Evolutionary conservation across 2,113 vertebrate species (phyloP).

Genomic region (Talpa occidentalis): DNA sequence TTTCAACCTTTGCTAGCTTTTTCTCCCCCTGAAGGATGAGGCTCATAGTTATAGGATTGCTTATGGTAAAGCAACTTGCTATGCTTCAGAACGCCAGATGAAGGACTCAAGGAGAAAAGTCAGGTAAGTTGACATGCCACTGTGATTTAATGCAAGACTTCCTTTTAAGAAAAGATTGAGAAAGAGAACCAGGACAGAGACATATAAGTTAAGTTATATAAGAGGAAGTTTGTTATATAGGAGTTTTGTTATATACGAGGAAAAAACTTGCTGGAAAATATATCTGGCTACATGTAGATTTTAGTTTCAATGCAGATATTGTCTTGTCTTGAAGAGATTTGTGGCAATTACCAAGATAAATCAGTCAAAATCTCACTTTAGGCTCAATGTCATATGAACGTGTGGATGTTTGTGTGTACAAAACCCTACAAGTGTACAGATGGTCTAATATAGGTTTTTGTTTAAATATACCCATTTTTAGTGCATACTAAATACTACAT

Average conservation of each 20-base stretch:
- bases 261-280: not conserved
- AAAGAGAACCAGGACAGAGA: not conserved
- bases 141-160: not conserved
- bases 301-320: constrained; percentile 10
- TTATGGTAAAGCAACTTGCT: constrained; percentile 39
- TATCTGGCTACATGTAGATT: not conserved
- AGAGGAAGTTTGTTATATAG: too few species aligned
- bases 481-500: not conserved
- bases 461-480: not conserved
- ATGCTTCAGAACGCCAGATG: not conserved
- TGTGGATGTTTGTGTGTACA: not conserved
- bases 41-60: not conserved
- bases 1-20: constrained; percentile 27
- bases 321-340: not conserved
- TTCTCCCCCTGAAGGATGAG: constrained; percentile 19
- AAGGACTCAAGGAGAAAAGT: not conserved
- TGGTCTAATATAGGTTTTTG: not conserved
- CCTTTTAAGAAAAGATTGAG: not conserved
- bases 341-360: not conserved
- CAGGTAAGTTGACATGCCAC: rapidly evolving
- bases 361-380: not conserved
- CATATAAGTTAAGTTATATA: too few species aligned
- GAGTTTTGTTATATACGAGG: not conserved
- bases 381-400: not conserved
- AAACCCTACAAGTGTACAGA: not conserved